Percentiles rank a stretch among this genome's conserved stretches.
phyloP scores from a whole-genome alignment of 2,113 vertebrate species.

The Callospermophilus lateralis region DNA sequence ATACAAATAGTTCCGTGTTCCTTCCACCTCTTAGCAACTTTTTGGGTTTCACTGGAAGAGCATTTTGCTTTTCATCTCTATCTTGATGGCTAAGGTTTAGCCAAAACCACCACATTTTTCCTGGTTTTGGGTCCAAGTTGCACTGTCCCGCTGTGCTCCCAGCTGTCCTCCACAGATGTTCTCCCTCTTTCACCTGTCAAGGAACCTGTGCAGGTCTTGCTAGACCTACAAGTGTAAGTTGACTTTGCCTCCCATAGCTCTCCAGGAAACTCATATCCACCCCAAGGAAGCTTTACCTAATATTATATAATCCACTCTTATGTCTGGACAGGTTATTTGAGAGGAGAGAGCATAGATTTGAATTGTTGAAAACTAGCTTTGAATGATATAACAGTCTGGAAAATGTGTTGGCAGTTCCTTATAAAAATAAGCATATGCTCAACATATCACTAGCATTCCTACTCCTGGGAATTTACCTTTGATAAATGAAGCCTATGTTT shows the following conservation, averaged over 20 bases:
- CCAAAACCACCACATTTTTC: slow-evolving; percentile 6
- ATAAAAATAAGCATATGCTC: background rate
- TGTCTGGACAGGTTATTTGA: slow-evolving; percentile 5
- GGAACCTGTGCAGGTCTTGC: background rate
- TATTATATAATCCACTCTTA: background rate
- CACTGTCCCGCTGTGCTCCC: background rate
- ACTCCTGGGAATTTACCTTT: background rate
- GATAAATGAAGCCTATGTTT: slow-evolving; percentile 21
- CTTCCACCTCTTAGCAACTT: background rate
- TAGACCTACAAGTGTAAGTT: background rate
- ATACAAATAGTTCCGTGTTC: background rate
- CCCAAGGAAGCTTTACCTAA: background rate
- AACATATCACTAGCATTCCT: background rate
- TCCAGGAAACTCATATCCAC: background rate
- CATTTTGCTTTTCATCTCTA: slow-evolving; percentile 48
- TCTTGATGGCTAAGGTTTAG: background rate
- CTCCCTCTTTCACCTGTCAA: background rate
- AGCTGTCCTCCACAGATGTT: background rate
- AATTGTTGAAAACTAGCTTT: background rate
- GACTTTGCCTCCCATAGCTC: background rate
- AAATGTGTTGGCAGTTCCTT: slow-evolving; percentile 27
- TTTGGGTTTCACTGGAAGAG: slow-evolving; percentile 9
- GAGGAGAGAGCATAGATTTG: background rate
- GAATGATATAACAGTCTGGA: background rate
- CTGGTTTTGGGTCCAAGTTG: background rate